A percentile compares a stretch with the other conserved stretches of the same genome.
These are phyloP conservation scores for Ciona savignyi DNA, from an alignment of 23 tunicate species.

Conservation along the genomic window DNA sequence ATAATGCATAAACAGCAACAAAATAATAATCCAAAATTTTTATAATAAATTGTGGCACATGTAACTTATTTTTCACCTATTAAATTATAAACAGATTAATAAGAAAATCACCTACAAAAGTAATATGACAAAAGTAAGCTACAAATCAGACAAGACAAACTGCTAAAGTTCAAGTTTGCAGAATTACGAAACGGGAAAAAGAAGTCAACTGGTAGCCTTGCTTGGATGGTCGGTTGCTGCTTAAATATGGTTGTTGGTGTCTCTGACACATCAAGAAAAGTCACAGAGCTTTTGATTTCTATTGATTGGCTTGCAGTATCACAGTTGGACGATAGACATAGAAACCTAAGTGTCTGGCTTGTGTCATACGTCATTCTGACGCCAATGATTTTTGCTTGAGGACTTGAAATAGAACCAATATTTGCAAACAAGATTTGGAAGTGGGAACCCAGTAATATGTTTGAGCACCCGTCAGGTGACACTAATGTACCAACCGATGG, in stretches of 20 bases:
- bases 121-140: no score
- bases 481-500: constrained; percentile 6
- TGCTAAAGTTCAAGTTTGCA: constrained; percentile 1
- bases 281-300: constrained; percentile 50
- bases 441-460: constrained; percentile 12
- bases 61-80: no score
- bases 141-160: no score
- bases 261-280: constrained; percentile 62
- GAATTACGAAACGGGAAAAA: constrained; percentile 51
- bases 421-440: constrained; percentile 55
- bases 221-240: constrained; percentile 31
- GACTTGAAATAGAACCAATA: constrained; percentile 44
- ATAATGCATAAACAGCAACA: no score
- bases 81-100: no score
- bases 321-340: constrained; percentile 24
- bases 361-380: constrained; percentile 15
- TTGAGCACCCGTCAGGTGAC: constrained; percentile 12
- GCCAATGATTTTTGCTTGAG: constrained; percentile 55
- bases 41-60: no score
- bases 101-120: no score
- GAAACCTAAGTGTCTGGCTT: constrained; percentile 22
- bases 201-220: constrained; percentile 47
- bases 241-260: constrained; percentile 36
- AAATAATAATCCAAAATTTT: no score
- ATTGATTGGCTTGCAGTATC: constrained; percentile 14